Evolutionary conservation across 2,797 vertebrate genomes (phyloP).

Genomic region (Premnoplex brunnescens): DNA sequence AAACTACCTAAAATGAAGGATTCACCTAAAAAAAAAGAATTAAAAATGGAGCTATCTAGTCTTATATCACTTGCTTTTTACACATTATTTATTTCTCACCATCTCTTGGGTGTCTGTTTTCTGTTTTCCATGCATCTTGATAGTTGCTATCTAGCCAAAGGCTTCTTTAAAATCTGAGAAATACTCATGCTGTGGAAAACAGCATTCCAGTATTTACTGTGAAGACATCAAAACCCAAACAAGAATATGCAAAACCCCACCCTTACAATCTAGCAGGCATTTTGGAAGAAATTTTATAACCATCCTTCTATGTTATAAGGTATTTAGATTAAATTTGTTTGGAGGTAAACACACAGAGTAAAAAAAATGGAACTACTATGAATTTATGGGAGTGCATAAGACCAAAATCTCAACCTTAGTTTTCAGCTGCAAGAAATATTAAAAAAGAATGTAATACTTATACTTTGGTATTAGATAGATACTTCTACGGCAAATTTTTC

Average conservation of each 20-base stretch:
- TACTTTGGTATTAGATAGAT: neutral
- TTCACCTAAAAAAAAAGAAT: neutral
- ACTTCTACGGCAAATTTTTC: neutral
- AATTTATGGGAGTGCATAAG: neutral
- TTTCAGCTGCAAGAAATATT: neutral
- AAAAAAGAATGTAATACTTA: neutral
- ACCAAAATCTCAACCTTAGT: neutral
- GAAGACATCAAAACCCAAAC: neutral
- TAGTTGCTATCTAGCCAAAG: neutral
- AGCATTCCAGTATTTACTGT: neutral
- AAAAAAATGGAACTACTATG: neutral
- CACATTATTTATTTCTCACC: neutral
- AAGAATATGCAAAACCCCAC: rapidly evolving
- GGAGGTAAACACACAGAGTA: neutral
- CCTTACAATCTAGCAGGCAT: neutral
- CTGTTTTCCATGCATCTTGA: neutral
- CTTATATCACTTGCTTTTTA: neutral
- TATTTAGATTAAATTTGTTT: neutral
- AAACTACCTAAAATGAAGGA: neutral
- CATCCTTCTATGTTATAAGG: neutral
- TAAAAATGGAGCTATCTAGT: neutral
- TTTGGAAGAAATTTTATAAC: neutral
- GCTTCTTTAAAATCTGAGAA: neutral
- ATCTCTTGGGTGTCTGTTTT: neutral
- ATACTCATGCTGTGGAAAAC: neutral